Conservation (phyloP, 1,140 invertebrate genomes). For the Heliconius himera region DNA sequence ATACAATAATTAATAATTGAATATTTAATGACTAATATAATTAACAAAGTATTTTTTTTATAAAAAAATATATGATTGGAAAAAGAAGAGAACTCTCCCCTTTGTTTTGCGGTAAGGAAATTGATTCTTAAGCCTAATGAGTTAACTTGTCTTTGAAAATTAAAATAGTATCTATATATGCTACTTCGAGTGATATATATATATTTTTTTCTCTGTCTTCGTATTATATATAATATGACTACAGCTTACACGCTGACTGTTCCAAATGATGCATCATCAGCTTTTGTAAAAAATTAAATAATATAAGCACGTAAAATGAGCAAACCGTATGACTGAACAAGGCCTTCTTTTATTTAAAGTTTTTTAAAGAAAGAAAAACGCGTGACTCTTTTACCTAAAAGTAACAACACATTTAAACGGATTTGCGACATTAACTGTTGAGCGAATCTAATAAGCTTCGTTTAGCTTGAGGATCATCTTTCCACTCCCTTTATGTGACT, state of each 20-base stretch:
- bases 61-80: too few relatives aligned
- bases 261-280: not conserved
- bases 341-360: conserved; percentile 27
- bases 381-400: conserved; percentile 41
- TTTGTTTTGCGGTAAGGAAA: not conserved
- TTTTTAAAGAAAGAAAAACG: conserved; percentile 30
- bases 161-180: not conserved
- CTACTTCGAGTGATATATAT: too few relatives aligned
- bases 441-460: conserved; percentile 39
- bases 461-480: conserved; percentile 27
- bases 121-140: not conserved
- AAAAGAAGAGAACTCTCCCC: not conserved
- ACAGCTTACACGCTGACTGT: not conserved
- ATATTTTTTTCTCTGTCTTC: too few relatives aligned
- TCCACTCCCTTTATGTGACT: conserved; percentile 10
- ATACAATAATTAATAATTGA: too few relatives aligned
- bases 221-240: too few relatives aligned
- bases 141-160: too few relatives aligned
- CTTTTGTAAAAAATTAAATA: conserved; percentile 26
- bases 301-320: conserved; percentile 32
- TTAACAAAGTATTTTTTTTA: too few relatives aligned
- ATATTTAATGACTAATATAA: too few relatives aligned
- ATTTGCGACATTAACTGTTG: conserved; percentile 33
- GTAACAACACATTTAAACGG: conserved; percentile 24
- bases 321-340: conserved; percentile 21